A percentile compares a stretch with the other conserved stretches of the same genome.
Conservation (phyloP, 2,113 vertebrate species). For the Eublepharis macularius region DNA sequence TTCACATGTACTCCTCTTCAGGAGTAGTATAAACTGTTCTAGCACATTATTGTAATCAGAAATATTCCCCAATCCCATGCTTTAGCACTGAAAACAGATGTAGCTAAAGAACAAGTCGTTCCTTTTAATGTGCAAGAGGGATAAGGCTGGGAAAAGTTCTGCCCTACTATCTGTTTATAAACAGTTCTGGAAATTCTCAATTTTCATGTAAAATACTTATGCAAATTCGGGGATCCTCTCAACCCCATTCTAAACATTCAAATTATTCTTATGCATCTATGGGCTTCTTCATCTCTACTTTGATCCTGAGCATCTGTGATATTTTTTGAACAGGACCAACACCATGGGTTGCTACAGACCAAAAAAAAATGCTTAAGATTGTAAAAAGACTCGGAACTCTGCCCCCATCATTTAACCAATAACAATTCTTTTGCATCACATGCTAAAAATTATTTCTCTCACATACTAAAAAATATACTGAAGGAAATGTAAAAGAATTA, state of each 20-base stretch:
- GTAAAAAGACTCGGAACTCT: not conserved
- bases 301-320: not conserved
- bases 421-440: slow-evolving; percentile 28
- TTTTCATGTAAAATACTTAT: not conserved
- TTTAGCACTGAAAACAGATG: not conserved
- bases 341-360: slow-evolving; percentile 11
- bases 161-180: not conserved
- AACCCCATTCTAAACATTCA: not conserved
- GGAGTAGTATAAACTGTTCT: not conserved
- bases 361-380: slow-evolving; percentile 18
- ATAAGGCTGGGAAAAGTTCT: not conserved
- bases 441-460: slow-evolving; percentile 24
- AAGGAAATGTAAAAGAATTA: not conserved
- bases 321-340: not conserved
- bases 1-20: not conserved
- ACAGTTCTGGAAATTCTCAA: not conserved
- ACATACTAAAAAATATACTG: slow-evolving; percentile 8
- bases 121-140: not conserved
- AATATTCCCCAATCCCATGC: not conserved
- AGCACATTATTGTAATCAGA: not conserved
- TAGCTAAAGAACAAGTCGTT: not conserved
- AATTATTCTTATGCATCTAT: not conserved
- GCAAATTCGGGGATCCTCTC: not conserved
- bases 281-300: not conserved
- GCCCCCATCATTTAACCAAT: not conserved